Percentiles rank a stretch among this genome's conserved stretches.
phyloP scores from a whole-genome alignment of 2,797 vertebrate genomes.

The Trachops cirrhosus region DNA sequence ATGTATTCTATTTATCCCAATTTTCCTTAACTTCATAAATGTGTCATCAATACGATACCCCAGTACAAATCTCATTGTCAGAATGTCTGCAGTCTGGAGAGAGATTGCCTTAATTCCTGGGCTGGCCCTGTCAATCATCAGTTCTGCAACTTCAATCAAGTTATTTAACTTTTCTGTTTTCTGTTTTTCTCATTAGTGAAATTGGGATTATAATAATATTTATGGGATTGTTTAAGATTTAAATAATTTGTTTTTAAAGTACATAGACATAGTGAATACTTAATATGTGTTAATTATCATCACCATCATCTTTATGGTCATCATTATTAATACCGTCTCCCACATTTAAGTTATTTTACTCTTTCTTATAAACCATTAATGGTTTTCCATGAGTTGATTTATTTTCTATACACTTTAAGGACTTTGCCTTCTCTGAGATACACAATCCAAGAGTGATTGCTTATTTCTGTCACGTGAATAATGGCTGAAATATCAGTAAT shows the following conservation, averaged over 20 bases:
- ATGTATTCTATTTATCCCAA: not conserved
- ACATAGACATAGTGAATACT: not conserved
- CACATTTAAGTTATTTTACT: not conserved
- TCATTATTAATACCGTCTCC: not conserved
- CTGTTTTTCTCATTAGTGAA: not conserved
- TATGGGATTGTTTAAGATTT: not conserved
- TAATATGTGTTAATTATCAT: not conserved
- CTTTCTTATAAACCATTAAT: not conserved
- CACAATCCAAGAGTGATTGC: not conserved
- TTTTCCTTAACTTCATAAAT: not conserved
- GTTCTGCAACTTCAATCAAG: not conserved
- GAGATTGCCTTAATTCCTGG: not conserved
- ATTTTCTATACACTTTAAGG: not conserved
- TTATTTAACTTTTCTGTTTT: not conserved
- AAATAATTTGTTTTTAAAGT: not conserved
- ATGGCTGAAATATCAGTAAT: not conserved
- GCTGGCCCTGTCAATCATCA: not conserved
- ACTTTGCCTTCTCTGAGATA: not conserved
- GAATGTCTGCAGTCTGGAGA: not conserved
- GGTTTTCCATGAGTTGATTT: not conserved
- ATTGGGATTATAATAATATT: not conserved
- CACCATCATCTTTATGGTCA: not conserved
- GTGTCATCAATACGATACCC: not conserved
- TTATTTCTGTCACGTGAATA: not conserved
- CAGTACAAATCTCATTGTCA: not conserved